A percentile compares a stretch with the other conserved stretches of the same genome.
phyloP scores from a whole-genome alignment of 2,113 vertebrate genomes.

The Cebus imitator region DNA sequence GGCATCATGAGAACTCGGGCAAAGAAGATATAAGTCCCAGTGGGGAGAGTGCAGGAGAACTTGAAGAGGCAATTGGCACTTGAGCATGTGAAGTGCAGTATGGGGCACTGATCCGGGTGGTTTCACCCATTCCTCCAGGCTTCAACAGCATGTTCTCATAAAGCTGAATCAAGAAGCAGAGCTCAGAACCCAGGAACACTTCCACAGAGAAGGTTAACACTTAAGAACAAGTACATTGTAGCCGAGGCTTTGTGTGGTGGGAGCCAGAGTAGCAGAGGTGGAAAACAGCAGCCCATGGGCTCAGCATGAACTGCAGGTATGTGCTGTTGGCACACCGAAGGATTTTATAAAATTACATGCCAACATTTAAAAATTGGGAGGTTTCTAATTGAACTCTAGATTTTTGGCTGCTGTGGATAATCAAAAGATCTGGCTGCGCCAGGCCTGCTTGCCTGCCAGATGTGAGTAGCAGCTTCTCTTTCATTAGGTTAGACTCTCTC shows the following conservation, averaged over 20 bases:
- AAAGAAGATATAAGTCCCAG: background rate
- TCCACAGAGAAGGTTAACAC: background rate
- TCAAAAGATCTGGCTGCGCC: background rate
- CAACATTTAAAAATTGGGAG: background rate
- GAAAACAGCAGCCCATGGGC: fast-evolving
- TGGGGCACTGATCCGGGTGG: background rate
- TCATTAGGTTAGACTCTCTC: background rate
- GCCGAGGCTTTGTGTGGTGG: fast-evolving
- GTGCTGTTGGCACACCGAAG: too few species aligned
- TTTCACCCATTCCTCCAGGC: too few species aligned
- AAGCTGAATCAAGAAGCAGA: background rate
- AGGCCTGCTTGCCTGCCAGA: background rate
- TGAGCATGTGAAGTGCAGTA: background rate
- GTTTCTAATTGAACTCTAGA: background rate
- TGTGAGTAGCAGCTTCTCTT: background rate
- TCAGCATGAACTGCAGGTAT: background rate
- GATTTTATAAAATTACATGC: background rate
- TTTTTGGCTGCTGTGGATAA: background rate
- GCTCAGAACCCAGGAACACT: too few species aligned
- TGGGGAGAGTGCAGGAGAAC: background rate
- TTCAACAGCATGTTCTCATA: background rate
- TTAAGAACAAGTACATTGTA: background rate
- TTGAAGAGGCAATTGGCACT: background rate
- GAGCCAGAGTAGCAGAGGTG: background rate
- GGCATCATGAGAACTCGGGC: background rate